Evolutionary conservation across 2,888 invertebrate species (phyloP).

Genomic region (Antitype chi): DNA sequence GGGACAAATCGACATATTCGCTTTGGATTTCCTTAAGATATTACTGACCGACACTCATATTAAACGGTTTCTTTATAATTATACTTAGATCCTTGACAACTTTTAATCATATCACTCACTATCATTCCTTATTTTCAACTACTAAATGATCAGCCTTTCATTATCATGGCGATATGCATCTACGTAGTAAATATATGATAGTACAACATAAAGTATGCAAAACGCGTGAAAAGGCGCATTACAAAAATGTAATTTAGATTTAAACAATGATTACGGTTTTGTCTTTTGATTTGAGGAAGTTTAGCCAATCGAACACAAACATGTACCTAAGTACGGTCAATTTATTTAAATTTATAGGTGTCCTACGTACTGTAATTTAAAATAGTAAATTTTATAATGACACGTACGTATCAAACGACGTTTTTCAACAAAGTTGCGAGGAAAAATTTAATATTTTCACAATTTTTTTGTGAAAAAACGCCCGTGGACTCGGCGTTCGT

Average conservation of each 20-base stretch:
- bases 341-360: not conserved
- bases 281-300: not conserved
- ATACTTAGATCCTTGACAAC: constrained; percentile 28
- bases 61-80: constrained; percentile 1
- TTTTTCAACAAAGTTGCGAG: not conserved
- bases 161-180: constrained; percentile 49
- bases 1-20: not conserved
- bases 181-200: constrained; percentile 19
- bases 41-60: constrained; percentile 3
- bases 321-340: not conserved
- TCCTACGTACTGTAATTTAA: not conserved
- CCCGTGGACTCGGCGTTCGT: not conserved
- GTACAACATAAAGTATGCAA: constrained; percentile 8
- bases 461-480: not conserved
- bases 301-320: not conserved
- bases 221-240: constrained; percentile 18
- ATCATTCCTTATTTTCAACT: constrained; percentile 24
- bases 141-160: constrained; percentile 14
- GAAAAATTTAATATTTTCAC: no score
- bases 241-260: not conserved
- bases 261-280: not conserved
- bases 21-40: constrained; percentile 3
- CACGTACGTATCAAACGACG: not conserved
- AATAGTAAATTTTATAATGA: not conserved
- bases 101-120: constrained; percentile 17